Evolutionary conservation across 2,113 vertebrate genomes (phyloP), one percentile per base, ranked within the genome.

Genomic region (Malurus elegans): DNA sequence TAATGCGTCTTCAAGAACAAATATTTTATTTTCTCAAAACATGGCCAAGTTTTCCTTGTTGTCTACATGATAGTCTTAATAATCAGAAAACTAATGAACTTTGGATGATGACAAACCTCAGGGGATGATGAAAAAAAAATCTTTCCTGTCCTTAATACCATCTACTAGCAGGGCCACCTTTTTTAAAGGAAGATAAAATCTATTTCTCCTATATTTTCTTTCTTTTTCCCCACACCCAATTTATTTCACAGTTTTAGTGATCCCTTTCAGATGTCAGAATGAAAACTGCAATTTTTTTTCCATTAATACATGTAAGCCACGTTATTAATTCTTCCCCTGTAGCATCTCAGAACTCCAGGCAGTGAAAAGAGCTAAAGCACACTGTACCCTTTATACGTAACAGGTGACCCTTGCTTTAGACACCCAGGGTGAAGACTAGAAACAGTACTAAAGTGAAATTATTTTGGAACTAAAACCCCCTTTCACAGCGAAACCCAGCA

Each of bases 181-280:
- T 28, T 84, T 54, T 9, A 29, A 78, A 65, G 38, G 48, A 28
- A 73, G 2, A 40, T 5, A 58, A 48, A 48, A 54, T 6, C 2
- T 57, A 86, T 85, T 69, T 28, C 14, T 67, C 20, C 15, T 25
- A 16, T n/a, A 14, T 31, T 54, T 38, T 53, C 4, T 14, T 21
- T n/a, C 12, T 17, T 4, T 1, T 1, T 1, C 4, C 19, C 23
- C 10, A 14, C 2, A 3, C 4, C 6, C 1, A 18, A 32, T 76
- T 88, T 56, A 56, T 72, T 80, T 70, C 65, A 60, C 11, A 40
- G 9, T 32, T 82, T 26, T 26, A 53, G 16, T 32, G 14, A 84
- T 57, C 6, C 14, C 48, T 80, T 83, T 76, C 53, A 79, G 21
- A 14, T 56, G 16, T 62, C 76, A 57, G 18, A 36, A 71, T 12